These are phyloP conservation scores for Petrocephalus zakoni DNA, from an alignment of 2,113 vertebrate genomes.

Conservation along the genomic window DNA sequence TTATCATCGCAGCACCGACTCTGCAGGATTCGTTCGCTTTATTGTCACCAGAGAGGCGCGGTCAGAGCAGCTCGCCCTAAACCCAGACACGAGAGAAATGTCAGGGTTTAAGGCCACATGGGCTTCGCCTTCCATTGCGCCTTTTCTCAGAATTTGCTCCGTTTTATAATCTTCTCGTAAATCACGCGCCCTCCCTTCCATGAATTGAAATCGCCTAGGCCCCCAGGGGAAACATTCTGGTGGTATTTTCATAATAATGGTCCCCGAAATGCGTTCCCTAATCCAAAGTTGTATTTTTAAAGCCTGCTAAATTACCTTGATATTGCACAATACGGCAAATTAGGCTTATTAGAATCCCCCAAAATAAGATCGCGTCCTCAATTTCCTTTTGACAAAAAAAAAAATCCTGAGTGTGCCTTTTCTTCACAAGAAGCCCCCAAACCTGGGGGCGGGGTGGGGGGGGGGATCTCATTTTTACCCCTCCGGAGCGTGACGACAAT, in stretches of 20 bases:
- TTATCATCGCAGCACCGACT: constrained; percentile 6
- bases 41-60: constrained; percentile 48
- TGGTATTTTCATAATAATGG: constrained; percentile 16
- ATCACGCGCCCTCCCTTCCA: not conserved
- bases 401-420: constrained; percentile 25
- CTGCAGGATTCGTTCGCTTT: constrained; percentile 40
- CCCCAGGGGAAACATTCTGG: constrained; percentile 31
- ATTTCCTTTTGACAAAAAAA: constrained; percentile 27
- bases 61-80: constrained; percentile 45
- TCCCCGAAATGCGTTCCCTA: constrained; percentile 28
- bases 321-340: constrained; percentile 49
- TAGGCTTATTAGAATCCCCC: constrained; percentile 44
- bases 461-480: constrained; percentile 29
- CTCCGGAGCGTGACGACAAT: constrained; percentile 34
- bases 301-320: constrained; percentile 45
- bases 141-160: constrained; percentile 44
- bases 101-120: constrained; percentile 10
- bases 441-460: constrained; percentile 1
- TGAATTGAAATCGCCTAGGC: constrained; percentile 15
- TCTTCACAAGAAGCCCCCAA: constrained; percentile 23
- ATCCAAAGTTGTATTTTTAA: constrained; percentile 40
- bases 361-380: constrained; percentile 43
- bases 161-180: constrained; percentile 39
- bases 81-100: constrained; percentile 32
- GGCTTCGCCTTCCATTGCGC: constrained; percentile 40